phyloP scores from a whole-genome alignment of 2,888 invertebrate species.

The Drosophila percnosoma region DNA sequence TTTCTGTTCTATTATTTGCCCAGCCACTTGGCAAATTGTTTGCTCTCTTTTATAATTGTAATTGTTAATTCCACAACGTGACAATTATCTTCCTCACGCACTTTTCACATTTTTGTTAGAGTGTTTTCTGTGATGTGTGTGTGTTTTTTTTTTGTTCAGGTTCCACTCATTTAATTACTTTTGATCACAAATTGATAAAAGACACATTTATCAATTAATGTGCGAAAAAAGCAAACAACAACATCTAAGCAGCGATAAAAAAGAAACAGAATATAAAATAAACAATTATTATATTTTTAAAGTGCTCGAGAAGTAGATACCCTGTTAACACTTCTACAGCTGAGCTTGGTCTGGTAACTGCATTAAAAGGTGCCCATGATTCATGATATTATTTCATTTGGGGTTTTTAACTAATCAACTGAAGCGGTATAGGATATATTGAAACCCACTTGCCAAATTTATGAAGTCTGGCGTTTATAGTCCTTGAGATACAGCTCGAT shows the following conservation, averaged over 20 bases:
- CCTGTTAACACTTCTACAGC: background rate
- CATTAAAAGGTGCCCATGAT: background rate
- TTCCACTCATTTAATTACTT: constrained; percentile 66
- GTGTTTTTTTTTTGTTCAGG: constrained; percentile 30
- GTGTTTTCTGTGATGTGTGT: constrained; percentile 28
- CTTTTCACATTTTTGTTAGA: constrained; percentile 48
- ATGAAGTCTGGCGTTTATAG: background rate
- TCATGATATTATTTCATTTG: background rate
- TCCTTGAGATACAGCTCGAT: background rate
- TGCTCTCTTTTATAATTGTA: constrained; percentile 53
- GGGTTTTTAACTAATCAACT: too few relatives aligned
- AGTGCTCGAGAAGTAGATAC: background rate
- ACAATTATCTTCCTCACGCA: constrained; percentile 63
- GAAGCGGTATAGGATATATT: background rate
- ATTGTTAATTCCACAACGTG: constrained; percentile 64
- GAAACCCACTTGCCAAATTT: background rate
- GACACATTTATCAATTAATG: constrained; percentile 76
- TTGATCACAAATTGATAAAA: constrained; percentile 72
- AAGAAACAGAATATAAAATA: constrained; percentile 19
- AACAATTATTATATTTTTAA: constrained; percentile 1
- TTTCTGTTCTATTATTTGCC: constrained; percentile 27
- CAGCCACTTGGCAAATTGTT: constrained; percentile 65
- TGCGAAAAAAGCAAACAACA: constrained; percentile 59
- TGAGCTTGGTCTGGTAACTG: background rate
- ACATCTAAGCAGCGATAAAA: constrained; percentile 37